phyloP scores from a whole-genome alignment of 2,888 invertebrate species.

The Plebejus anna region DNA sequence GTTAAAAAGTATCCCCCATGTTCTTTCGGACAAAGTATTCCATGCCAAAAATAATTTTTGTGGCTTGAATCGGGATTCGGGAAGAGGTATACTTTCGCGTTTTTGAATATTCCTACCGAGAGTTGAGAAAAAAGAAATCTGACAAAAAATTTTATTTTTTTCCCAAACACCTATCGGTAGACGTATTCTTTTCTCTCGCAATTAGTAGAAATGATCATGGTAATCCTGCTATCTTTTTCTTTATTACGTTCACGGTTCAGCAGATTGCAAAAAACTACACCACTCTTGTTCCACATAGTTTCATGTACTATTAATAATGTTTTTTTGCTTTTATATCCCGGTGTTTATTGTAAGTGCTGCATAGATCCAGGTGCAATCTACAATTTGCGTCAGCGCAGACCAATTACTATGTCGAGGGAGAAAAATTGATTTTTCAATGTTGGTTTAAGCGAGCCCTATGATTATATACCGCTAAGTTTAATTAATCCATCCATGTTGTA shows the following conservation, averaged over 20 bases:
- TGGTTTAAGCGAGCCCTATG: conserved; percentile 54
- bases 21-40: no score
- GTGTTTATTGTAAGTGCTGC: conserved; percentile 55
- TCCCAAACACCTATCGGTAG: no score
- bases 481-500: conserved; percentile 34
- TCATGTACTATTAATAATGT: background rate
- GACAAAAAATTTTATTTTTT: no score
- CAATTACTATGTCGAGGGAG: conserved; percentile 66
- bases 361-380: conserved; percentile 64
- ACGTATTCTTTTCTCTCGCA: no score
- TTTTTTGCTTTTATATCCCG: conserved; percentile 43
- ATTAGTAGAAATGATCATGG: no score
- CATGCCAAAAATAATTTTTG: no score
- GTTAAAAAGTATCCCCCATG: no score
- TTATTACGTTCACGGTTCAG: background rate
- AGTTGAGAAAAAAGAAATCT: no score
- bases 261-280: background rate
- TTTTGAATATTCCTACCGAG: no score
- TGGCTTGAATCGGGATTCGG: no score
- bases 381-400: conserved; percentile 63
- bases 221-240: no score
- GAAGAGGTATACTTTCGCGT: no score
- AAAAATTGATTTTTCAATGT: conserved; percentile 72
- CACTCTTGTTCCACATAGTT: background rate
- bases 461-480: conserved; percentile 36